These are phyloP conservation scores for Hipposideros larvatus DNA, from an alignment of 2,797 vertebrate species.

Conservation along the genomic window DNA sequence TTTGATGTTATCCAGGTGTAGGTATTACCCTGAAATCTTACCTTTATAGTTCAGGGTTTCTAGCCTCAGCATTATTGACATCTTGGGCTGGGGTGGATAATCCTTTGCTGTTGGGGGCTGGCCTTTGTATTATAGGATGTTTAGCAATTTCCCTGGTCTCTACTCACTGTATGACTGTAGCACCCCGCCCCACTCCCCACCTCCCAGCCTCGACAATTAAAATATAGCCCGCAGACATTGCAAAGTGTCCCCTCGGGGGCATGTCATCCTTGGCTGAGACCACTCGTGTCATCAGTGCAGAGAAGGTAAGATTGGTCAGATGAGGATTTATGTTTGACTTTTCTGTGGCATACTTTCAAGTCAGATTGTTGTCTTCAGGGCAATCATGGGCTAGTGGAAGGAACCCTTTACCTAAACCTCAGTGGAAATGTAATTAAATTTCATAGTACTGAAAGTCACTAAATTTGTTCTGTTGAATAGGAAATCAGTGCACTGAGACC, in stretches of 20 bases:
- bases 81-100: background rate
- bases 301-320: background rate
- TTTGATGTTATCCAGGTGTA: background rate
- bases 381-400: background rate
- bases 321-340: background rate
- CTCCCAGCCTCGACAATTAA: background rate
- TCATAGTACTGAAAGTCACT: background rate
- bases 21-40: background rate
- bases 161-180: background rate
- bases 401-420: background rate
- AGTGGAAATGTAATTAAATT: constrained; percentile 5
- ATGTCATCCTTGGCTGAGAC: background rate
- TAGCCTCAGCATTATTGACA: background rate
- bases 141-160: background rate
- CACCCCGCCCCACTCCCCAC: too few relatives aligned
- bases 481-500: constrained; percentile 30
- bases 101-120: background rate
- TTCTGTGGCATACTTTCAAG: background rate
- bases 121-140: background rate
- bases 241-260: background rate
- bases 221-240: background rate
- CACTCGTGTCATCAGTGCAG: background rate
- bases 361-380: background rate
- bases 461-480: background rate
- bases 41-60: background rate